Percentiles rank a stretch among this genome's conserved stretches.
phyloP scores from a whole-genome alignment of 1,140 invertebrate genomes.

The Camponotus floridanus region DNA sequence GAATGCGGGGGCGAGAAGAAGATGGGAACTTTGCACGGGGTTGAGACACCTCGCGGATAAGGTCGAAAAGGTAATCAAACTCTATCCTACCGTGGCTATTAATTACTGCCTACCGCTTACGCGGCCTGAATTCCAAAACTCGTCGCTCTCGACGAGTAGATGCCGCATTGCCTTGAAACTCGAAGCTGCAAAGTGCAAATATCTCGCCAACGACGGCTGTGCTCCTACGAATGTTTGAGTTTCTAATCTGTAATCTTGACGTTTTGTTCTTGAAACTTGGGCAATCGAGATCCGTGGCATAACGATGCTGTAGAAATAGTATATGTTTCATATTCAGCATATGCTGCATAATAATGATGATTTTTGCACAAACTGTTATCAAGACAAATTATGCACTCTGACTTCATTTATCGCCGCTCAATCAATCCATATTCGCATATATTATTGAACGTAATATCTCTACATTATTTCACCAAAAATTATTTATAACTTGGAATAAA shows the following conservation, averaged over 20 bases:
- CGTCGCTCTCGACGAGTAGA: conserved; percentile 11
- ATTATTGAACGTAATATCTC: background rate
- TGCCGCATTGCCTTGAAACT: conserved; percentile 61
- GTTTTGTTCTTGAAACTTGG: conserved; percentile 44
- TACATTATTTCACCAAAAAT: background rate
- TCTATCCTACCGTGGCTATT: conserved; percentile 71
- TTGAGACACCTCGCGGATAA: conserved; percentile 63
- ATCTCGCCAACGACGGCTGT: conserved; percentile 36
- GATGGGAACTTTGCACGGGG: conserved; percentile 6
- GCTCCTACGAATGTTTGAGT: conserved; percentile 64
- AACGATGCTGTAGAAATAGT: background rate
- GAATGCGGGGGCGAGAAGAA: background rate
- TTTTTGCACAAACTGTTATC: background rate
- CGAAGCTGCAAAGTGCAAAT: conserved; percentile 51
- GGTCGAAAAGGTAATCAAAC: conserved; percentile 77
- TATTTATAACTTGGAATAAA: background rate
- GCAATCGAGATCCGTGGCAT: conserved; percentile 8
- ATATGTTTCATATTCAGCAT: background rate
- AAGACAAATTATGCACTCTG: background rate
- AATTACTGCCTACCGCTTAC: conserved; percentile 73
- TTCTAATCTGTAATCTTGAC: conserved; percentile 67
- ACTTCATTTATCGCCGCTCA: background rate
- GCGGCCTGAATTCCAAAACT: conserved; percentile 73
- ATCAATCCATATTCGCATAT: background rate
- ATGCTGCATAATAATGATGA: background rate